Conservation (phyloP, 2,113 vertebrate genomes). For the Antigone vipio region DNA sequence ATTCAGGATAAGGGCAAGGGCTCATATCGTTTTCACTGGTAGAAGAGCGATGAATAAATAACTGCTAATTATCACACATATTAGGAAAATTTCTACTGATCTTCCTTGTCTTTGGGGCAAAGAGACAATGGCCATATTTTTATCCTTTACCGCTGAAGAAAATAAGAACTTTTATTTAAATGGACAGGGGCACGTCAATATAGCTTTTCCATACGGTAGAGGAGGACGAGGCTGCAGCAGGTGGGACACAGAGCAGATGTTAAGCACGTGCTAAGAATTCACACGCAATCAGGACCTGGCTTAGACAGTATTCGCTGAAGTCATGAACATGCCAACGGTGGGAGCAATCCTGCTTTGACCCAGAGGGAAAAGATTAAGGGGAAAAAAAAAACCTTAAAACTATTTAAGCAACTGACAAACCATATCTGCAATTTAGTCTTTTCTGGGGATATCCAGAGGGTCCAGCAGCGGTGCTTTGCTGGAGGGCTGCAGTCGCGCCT, state of each 20-base stretch:
- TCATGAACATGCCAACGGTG: not conserved
- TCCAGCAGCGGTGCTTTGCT: not conserved
- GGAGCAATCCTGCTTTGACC: not conserved
- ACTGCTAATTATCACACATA: not conserved
- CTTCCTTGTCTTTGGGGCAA: not conserved
- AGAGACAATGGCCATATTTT: not conserved
- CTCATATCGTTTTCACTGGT: accelerated
- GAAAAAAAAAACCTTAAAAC: not conserved
- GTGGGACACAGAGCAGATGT: not conserved
- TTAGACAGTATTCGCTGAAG: not conserved
- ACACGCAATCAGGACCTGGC: not conserved
- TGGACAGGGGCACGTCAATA: accelerated
- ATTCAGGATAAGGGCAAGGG: not conserved
- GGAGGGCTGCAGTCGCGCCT: not conserved
- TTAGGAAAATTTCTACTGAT: not conserved
- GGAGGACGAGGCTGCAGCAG: not conserved
- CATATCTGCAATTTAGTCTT: not conserved
- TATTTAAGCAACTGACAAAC: not conserved
- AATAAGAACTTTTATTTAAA: not conserved
- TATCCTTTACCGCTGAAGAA: not conserved
- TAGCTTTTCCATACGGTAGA: not conserved
- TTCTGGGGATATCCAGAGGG: not conserved
- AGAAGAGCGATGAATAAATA: not conserved
- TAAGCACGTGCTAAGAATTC: not conserved
- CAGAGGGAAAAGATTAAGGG: not conserved